These are phyloP conservation scores for Brachionus calyciflorus DNA, from an alignment of 1,140 invertebrate species.

Conservation along the genomic window DNA sequence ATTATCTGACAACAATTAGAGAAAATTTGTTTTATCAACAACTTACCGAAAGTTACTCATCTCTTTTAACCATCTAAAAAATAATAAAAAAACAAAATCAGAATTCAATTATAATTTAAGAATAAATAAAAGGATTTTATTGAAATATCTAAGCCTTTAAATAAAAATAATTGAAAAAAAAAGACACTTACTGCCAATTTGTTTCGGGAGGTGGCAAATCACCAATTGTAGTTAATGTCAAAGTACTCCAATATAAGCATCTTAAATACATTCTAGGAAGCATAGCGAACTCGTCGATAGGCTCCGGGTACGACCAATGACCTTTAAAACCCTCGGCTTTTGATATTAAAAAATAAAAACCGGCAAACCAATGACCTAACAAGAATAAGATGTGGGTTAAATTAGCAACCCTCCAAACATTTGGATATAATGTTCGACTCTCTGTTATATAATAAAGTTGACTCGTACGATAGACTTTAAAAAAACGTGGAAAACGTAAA, in stretches of 20 bases:
- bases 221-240: slow-evolving; percentile 87
- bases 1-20: not conserved
- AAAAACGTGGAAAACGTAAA: slow-evolving; percentile 62
- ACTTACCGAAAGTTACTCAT: slow-evolving; percentile 43
- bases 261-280: slow-evolving; percentile 86
- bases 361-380: slow-evolving; percentile 92
- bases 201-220: slow-evolving; percentile 89
- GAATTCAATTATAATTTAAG: not conserved
- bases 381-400: slow-evolving; percentile 89
- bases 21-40: slow-evolving; percentile 28
- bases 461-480: slow-evolving; percentile 80
- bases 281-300: slow-evolving; percentile 71
- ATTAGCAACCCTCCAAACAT: slow-evolving; percentile 90
- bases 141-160: not conserved
- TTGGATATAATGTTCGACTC: slow-evolving; percentile 87
- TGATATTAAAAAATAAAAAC: slow-evolving; percentile 89
- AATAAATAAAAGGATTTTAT: slow-evolving; percentile 46
- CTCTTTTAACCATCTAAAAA: slow-evolving; percentile 44
- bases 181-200: slow-evolving; percentile 85
- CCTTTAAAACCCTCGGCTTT: slow-evolving; percentile 76
- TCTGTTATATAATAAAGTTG: slow-evolving; percentile 93
- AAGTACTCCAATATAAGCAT: slow-evolving; percentile 90
- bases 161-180: not conserved
- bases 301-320: slow-evolving; percentile 83
- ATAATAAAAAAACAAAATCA: not conserved